These are phyloP conservation scores for Halocaridina rubra DNA, from an alignment of 2,888 invertebrate genomes.

Conservation along the genomic window DNA sequence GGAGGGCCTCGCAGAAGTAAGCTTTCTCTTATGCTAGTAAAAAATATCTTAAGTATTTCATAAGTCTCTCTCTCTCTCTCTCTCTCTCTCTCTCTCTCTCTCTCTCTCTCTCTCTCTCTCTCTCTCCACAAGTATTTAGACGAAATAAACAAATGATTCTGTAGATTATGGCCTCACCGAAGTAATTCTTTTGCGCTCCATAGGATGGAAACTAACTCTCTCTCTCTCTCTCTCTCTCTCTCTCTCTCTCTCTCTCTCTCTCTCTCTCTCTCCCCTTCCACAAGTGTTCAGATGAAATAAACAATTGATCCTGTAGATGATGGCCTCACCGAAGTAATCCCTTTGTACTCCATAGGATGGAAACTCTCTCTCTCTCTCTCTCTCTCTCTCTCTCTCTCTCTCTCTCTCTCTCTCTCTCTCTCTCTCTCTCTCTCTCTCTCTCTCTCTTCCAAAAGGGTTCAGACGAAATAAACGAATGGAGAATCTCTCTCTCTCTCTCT, in stretches of 20 bases:
- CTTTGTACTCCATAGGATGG: too few species aligned
- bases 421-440: conserved; percentile 23
- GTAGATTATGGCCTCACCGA: too few species aligned
- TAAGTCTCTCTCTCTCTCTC: too few species aligned
- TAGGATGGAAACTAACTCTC: neutral
- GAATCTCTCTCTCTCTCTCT: neutral
- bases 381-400: conserved; percentile 7
- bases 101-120: neutral
- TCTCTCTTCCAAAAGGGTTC: neutral
- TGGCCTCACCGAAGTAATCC: too few species aligned
- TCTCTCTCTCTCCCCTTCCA: neutral
- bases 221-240: neutral
- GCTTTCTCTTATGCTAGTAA: too few species aligned
- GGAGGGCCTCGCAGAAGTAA: too few species aligned
- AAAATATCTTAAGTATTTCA: neutral
- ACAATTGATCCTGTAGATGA: too few species aligned
- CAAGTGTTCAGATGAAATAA: too few species aligned
- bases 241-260: neutral
- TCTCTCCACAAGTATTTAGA: neutral
- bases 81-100: conserved; percentile 3
- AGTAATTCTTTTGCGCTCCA: neutral
- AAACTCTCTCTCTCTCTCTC: too few species aligned
- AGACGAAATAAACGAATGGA: too few species aligned
- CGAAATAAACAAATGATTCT: too few species aligned
- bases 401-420: conserved; percentile 21